These are phyloP conservation scores for Hippocampus abdominalis DNA, from an alignment of 2,113 vertebrate species.

Conservation along the genomic window DNA sequence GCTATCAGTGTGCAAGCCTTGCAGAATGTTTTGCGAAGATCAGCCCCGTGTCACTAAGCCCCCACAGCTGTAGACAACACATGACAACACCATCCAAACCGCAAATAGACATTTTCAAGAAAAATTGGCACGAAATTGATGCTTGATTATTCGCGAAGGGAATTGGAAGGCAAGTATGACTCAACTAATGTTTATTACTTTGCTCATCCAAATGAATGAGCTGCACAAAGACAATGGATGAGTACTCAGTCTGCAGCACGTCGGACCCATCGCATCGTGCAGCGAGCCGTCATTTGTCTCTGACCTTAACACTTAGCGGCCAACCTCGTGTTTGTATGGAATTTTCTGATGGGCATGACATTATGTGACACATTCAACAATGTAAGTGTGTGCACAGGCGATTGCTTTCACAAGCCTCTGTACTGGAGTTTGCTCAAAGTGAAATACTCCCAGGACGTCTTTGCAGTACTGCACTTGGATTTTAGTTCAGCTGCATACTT, in stretches of 20 bases:
- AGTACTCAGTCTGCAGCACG: not conserved
- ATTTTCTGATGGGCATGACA: not conserved
- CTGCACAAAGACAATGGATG: slow-evolving; percentile 7
- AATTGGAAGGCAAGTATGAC: slow-evolving; percentile 10
- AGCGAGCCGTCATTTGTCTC: not conserved
- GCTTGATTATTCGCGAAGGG: slow-evolving; percentile 18
- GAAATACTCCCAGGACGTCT: slow-evolving; percentile 4
- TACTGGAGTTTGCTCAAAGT: slow-evolving; percentile 1
- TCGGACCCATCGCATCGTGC: not conserved
- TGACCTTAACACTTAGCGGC: not conserved
- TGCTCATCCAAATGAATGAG: slow-evolving; percentile 14
- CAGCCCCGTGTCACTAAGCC: slow-evolving; percentile 5
- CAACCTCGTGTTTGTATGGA: not conserved
- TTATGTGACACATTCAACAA: slow-evolving; percentile 5
- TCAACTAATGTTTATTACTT: not conserved
- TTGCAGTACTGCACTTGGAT: slow-evolving; percentile 1
- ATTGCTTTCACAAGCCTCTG: slow-evolving; percentile 7
- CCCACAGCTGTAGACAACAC: not conserved
- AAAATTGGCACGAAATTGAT: not conserved
- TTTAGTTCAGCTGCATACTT: slow-evolving; percentile 2
- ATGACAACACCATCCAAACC: slow-evolving; percentile 11
- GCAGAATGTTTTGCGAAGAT: slow-evolving; percentile 3
- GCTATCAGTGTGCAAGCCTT: not conserved
- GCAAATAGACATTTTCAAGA: slow-evolving; percentile 15
- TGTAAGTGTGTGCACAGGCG: slow-evolving; percentile 2